These are phyloP conservation scores for Rhineura floridana DNA, from an alignment of 2,113 vertebrate genomes.

Conservation along the genomic window DNA sequence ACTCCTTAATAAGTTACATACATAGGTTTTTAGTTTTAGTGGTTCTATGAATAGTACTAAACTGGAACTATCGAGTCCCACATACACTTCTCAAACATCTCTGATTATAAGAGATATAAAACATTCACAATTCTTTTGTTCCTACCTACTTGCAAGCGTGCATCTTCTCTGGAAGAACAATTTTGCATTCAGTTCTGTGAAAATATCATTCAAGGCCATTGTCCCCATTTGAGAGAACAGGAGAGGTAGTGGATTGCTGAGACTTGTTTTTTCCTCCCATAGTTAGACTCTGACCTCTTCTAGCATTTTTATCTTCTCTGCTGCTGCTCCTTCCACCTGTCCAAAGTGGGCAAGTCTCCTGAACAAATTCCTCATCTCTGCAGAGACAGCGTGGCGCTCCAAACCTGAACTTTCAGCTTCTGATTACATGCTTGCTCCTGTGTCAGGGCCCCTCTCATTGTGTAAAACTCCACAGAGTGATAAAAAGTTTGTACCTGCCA, in stretches of 20 bases:
- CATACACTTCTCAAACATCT: background rate
- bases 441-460: background rate
- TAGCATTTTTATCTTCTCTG: no score
- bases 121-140: background rate
- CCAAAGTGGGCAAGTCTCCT: background rate
- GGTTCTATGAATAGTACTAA: background rate
- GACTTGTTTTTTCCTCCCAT: background rate
- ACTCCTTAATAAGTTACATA: background rate
- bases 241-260: background rate
- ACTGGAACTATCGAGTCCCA: background rate
- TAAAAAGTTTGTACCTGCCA: background rate
- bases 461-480: background rate
- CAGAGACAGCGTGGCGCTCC: slow-evolving; percentile 10
- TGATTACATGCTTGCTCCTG: background rate
- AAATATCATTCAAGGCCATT: background rate
- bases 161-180: background rate
- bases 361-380: background rate
- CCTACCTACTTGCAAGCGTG: background rate
- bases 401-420: slow-evolving; percentile 14
- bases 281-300: background rate
- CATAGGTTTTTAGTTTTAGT: background rate
- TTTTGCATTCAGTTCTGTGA: background rate
- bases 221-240: background rate
- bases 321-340: background rate
- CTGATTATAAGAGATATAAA: background rate